These are phyloP conservation scores for Vipera ursinii DNA, from an alignment of 2,797 vertebrate species.

Conservation along the genomic window DNA sequence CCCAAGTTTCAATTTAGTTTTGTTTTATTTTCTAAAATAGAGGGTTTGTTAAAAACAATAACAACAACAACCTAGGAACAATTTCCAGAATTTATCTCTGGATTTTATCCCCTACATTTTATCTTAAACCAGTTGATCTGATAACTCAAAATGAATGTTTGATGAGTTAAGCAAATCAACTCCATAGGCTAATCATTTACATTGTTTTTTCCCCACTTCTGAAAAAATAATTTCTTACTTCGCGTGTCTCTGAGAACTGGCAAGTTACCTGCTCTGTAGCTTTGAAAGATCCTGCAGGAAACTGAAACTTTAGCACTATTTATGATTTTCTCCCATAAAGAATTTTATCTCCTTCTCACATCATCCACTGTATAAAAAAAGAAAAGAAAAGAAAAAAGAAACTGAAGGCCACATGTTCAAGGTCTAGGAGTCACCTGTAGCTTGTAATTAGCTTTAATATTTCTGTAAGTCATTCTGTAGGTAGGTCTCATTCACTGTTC, in stretches of 20 bases:
- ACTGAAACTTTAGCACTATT: conserved; percentile 51
- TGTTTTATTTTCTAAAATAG: background rate
- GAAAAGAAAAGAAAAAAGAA: conserved; percentile 12
- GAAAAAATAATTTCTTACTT: conserved; percentile 61
- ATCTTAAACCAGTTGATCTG: conserved; percentile 6
- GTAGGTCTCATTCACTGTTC: background rate
- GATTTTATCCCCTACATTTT: background rate
- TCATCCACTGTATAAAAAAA: background rate
- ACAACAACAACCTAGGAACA: too few relatives aligned
- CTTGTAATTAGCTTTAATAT: conserved; percentile 12
- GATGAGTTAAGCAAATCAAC: conserved; percentile 50
- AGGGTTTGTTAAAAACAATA: background rate
- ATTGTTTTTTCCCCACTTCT: conserved; percentile 40
- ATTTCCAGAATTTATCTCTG: background rate
- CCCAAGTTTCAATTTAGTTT: background rate
- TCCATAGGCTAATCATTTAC: conserved; percentile 50
- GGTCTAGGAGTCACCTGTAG: background rate
- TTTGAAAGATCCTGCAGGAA: conserved; percentile 49
- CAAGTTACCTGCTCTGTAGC: conserved; percentile 46
- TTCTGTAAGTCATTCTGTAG: background rate
- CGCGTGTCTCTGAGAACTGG: conserved; percentile 52
- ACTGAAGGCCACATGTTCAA: conserved; percentile 17
- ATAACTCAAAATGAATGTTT: conserved; percentile 33
- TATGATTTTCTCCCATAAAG: conserved; percentile 52
- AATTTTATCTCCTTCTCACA: conserved; percentile 47